A percentile compares a stretch with the other conserved stretches of the same genome.
phyloP scores from a whole-genome alignment of 2,888 invertebrate genomes.

The Caenorhabditis sp. region DNA sequence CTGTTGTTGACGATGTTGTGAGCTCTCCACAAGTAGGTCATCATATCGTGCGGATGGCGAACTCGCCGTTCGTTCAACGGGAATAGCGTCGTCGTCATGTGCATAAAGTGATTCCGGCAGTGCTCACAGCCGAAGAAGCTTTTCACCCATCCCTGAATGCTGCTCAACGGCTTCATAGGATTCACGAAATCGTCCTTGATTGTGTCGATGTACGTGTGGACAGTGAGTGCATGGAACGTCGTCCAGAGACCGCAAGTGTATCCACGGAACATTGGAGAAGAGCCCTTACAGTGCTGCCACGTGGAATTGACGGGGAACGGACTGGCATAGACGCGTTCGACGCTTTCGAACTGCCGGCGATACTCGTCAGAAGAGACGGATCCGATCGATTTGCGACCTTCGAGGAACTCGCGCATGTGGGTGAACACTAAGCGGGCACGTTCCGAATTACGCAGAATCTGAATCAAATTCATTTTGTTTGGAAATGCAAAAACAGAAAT shows the following conservation, averaged over 20 bases:
- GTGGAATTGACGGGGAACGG: constrained; percentile 77
- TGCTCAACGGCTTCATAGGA: constrained; percentile 73
- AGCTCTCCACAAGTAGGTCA: constrained; percentile 85
- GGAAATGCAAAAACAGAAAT: not conserved
- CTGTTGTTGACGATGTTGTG: constrained; percentile 93
- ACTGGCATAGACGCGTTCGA: constrained; percentile 74
- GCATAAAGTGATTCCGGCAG: constrained; percentile 90
- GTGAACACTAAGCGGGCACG: constrained; percentile 75
- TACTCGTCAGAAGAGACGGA: constrained; percentile 71
- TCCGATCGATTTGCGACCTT: constrained; percentile 64
- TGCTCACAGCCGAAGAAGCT: constrained; percentile 91
- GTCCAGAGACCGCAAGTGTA: constrained; percentile 93
- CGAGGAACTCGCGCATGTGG: constrained; percentile 74
- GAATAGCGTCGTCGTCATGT: constrained; percentile 85
- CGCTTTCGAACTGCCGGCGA: constrained; percentile 74
- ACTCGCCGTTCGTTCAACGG: constrained; percentile 77
- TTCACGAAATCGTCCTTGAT: constrained; percentile 75
- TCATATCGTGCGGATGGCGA: constrained; percentile 75
- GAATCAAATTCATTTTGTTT: constrained; percentile 15
- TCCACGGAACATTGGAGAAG: constrained; percentile 81
- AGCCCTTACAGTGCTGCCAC: constrained; percentile 78
- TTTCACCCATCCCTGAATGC: constrained; percentile 73
- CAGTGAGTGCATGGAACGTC: constrained; percentile 93
- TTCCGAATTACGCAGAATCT: constrained; percentile 75
- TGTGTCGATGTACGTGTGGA: constrained; percentile 83